Evolutionary conservation across 1,140 invertebrate species (phyloP).

Genomic region (Euwallacea similis): DNA sequence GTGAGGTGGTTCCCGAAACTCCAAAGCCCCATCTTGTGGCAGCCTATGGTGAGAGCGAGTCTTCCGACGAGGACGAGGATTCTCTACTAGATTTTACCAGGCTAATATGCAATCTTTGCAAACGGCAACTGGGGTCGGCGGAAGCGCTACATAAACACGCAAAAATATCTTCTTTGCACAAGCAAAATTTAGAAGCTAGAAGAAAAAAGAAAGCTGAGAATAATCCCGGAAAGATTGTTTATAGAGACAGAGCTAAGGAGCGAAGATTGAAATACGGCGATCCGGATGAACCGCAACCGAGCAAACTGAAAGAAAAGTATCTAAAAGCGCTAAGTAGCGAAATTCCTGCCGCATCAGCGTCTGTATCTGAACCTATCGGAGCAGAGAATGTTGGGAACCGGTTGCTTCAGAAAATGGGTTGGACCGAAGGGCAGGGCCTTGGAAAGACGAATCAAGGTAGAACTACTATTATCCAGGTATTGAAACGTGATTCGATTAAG

Average conservation of each 20-base stretch:
- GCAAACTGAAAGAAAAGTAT: slow-evolving; percentile 68
- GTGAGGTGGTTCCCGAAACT: slow-evolving; percentile 4
- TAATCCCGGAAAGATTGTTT: slow-evolving; percentile 56
- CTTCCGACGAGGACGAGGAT: slow-evolving; percentile 59
- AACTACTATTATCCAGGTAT: slow-evolving; percentile 85
- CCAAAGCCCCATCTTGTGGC: slow-evolving; percentile 65
- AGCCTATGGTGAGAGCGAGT: slow-evolving; percentile 71
- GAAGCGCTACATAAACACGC: slow-evolving; percentile 90
- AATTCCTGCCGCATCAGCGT: slow-evolving; percentile 48
- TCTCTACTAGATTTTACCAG: slow-evolving; percentile 84
- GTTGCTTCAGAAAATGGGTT: slow-evolving; percentile 97
- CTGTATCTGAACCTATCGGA: slow-evolving; percentile 66
- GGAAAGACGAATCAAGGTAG: slow-evolving; percentile 93
- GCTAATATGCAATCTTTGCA: slow-evolving; percentile 93
- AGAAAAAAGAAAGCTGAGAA: slow-evolving; percentile 45
- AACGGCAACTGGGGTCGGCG: slow-evolving; percentile 87
- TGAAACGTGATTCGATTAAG: neutral
- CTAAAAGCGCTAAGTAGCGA: slow-evolving; percentile 52
- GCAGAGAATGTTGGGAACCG: slow-evolving; percentile 90
- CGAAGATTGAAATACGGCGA: slow-evolving; percentile 92
- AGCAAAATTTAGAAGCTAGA: slow-evolving; percentile 79
- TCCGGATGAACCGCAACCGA: slow-evolving; percentile 74
- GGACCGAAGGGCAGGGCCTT: slow-evolving; percentile 93
- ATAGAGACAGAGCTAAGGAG: slow-evolving; percentile 96
- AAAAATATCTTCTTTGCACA: slow-evolving; percentile 93